phyloP scores from a whole-genome alignment of 2,888 invertebrate species.

The Scrobipalpa costella region DNA sequence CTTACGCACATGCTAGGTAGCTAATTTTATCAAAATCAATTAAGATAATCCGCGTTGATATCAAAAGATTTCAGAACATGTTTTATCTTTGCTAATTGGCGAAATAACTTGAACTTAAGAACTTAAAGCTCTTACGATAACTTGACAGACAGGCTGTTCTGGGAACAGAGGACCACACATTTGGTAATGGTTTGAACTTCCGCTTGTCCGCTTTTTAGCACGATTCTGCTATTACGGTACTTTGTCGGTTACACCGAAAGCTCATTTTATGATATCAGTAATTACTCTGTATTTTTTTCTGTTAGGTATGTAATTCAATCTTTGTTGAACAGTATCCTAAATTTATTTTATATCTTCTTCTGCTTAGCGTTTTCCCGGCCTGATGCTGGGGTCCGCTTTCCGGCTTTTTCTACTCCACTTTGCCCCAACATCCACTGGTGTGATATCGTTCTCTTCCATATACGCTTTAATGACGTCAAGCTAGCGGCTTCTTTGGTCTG shows the following conservation, averaged over 20 bases:
- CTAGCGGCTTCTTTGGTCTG: no score
- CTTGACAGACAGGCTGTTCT: conserved; percentile 36
- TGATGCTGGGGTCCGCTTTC: no score
- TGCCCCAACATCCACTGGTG: no score
- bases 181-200: conserved; percentile 72
- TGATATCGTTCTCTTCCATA: no score
- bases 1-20: neutral
- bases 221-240: conserved; percentile 16
- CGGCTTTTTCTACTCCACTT: no score
- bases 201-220: conserved; percentile 26
- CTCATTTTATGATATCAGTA: no score
- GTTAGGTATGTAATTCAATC: no score
- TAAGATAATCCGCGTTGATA: neutral
- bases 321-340: no score
- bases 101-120: conserved; percentile 21
- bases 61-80: neutral
- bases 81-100: conserved; percentile 13
- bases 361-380: no score
- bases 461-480: no score
- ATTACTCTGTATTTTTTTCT: no score
- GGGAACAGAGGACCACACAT: conserved; percentile 60
- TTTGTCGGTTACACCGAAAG: conserved; percentile 20
- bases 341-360: no score
- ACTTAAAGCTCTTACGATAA: neutral
- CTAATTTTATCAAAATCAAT: neutral